Conservation (phyloP, 2,888 invertebrate species). For the Parnassius orleans region DNA sequence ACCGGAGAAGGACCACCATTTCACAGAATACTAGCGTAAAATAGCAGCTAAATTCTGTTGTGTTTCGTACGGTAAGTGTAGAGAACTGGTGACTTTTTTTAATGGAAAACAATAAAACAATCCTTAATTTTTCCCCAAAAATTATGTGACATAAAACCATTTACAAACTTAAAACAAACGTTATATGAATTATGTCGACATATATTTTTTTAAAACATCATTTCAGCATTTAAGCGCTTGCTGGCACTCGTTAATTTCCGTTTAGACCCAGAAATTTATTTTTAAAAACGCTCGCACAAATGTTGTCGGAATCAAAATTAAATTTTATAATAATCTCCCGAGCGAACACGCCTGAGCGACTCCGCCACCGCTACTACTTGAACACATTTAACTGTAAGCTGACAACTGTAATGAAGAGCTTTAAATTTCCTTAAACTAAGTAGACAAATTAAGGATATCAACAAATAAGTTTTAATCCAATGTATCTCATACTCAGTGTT, state of each 20-base stretch:
- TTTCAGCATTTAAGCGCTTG: neutral
- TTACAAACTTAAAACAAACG: too few relatives aligned
- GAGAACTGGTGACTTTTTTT: too few relatives aligned
- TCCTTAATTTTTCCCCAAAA: too few relatives aligned
- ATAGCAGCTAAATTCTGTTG: too few relatives aligned
- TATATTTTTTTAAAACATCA: too few relatives aligned
- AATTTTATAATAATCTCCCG: slow-evolving; percentile 31
- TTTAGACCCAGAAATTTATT: slow-evolving; percentile 17
- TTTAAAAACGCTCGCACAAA: slow-evolving; percentile 30
- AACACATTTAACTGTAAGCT: slow-evolving; percentile 22
- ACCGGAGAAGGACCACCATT: too few relatives aligned
- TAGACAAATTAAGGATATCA: slow-evolving; percentile 17
- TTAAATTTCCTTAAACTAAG: slow-evolving; percentile 21
- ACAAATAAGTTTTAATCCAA: slow-evolving; percentile 11
- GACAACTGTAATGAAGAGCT: slow-evolving; percentile 22
- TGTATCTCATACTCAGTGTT: slow-evolving; percentile 7
- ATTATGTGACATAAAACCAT: too few relatives aligned
- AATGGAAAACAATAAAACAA: too few relatives aligned
- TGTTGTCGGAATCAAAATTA: slow-evolving; percentile 32
- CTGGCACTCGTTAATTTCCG: neutral
- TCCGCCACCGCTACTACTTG: neutral
- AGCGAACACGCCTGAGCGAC: slow-evolving; percentile 13
- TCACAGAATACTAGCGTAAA: too few relatives aligned
- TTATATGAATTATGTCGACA: too few relatives aligned
- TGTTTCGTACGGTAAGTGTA: too few relatives aligned